Evolutionary conservation across 2,113 vertebrate species (phyloP).

Genomic region (Lutjanus erythropterus): DNA sequence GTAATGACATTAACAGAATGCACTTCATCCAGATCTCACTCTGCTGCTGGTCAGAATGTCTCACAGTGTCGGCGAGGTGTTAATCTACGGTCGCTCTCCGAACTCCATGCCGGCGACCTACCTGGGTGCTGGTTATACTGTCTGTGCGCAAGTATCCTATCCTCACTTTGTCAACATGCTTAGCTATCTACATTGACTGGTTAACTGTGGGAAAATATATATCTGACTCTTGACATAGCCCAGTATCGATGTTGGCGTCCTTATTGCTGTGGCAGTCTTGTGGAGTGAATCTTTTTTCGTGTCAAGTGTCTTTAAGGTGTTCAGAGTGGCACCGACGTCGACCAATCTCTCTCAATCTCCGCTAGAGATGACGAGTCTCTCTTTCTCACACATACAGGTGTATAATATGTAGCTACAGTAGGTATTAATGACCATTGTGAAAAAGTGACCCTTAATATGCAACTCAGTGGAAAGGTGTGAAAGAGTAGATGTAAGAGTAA

Average conservation of each 20-base stretch:
- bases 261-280: conserved; percentile 83
- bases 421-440: conserved; percentile 83
- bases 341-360: conserved; percentile 74
- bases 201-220: conserved; percentile 80
- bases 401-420: conserved; percentile 83
- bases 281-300: conserved; percentile 81
- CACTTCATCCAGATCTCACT: conserved; percentile 65
- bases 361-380: conserved; percentile 58
- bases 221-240: conserved; percentile 78
- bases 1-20: conserved; percentile 64
- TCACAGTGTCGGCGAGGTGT: conserved; percentile 45
- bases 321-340: conserved; percentile 74
- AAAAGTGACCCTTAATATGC: conserved; percentile 87
- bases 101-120: conserved; percentile 23
- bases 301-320: conserved; percentile 83
- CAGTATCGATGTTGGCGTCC: conserved; percentile 82
- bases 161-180: conserved; percentile 69
- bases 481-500: conserved; percentile 78
- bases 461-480: conserved; percentile 84
- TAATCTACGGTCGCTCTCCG: conserved; percentile 41
- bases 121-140: conserved; percentile 45
- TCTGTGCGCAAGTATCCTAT: conserved; percentile 39
- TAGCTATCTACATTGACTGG: conserved; percentile 76
- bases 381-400: conserved; percentile 71
- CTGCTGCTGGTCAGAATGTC: conserved; percentile 62